phyloP scores from a whole-genome alignment of 2,113 vertebrate genomes.

The Polyodon spathula region DNA sequence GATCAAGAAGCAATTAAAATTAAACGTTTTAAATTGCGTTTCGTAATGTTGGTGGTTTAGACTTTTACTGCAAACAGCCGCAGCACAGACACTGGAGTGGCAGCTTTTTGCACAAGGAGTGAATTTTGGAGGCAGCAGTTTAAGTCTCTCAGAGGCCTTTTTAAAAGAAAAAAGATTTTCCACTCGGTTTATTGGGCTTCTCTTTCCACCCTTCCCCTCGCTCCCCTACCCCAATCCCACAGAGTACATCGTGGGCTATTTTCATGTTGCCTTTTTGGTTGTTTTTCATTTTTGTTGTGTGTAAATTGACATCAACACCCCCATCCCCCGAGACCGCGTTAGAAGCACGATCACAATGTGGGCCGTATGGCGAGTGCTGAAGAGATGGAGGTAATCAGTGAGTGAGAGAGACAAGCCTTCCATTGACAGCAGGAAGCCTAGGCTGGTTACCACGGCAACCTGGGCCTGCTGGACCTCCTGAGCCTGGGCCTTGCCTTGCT shows the following conservation, averaged over 20 bases:
- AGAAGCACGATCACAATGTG: constrained; percentile 22
- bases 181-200: not conserved
- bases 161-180: constrained; percentile 4
- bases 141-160: not conserved
- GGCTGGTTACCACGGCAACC: constrained; percentile 46
- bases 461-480: constrained; percentile 48
- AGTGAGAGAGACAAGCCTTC: constrained; percentile 45
- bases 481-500: constrained; percentile 34
- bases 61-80: not conserved
- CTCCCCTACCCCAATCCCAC: constrained; percentile 12
- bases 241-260: too few relatives aligned
- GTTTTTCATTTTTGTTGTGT: not conserved
- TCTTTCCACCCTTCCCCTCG: not conserved
- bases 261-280: not conserved
- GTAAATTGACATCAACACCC: too few relatives aligned
- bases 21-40: too few relatives aligned
- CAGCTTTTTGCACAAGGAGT: not conserved
- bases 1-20: too few relatives aligned
- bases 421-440: constrained; percentile 48
- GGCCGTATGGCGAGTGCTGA: constrained; percentile 40
- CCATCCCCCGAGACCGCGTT: not conserved
- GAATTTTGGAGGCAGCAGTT: not conserved
- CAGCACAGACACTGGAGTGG: not conserved
- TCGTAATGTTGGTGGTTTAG: constrained; percentile 7
- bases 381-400: constrained; percentile 50